Evolutionary conservation across 1,140 invertebrate genomes (phyloP), one percentile per base, ranked within the genome.

Genomic region (Phortica variegata): DNA sequence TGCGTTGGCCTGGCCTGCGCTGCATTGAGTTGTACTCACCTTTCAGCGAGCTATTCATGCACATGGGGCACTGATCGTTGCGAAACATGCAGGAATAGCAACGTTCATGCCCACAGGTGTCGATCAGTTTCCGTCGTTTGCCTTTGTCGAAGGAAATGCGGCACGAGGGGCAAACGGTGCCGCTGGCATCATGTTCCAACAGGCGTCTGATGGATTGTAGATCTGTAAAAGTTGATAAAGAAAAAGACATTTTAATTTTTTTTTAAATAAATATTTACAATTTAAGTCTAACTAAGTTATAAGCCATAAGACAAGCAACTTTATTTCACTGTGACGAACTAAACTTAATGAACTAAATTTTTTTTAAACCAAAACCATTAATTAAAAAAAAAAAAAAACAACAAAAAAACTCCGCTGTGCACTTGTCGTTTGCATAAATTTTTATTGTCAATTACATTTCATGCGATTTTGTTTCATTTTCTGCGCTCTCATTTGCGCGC

Each of bases 91-190:
- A 96, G 52, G 89, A 87, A 80, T 95, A 95, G 79, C 93, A 95
- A 36, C 91, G 81, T 73, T 94, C 91, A 82, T 95, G 93, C 52
- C 93, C 92, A 78, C 93, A 97, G 43, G 89, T 87, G 79, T 95
- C 93, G 73, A 94, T 93, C 60, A 97, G 80, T 72, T 90, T 89
- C 75, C 93, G 84, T 79, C 94, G 93, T 79, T 94, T 95, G 77
- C 92, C 91, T 78, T 93, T 92, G 79, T 95, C 92, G 80, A 94
- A 95, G 53, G 91, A 91, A 85, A 93, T 91, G 75, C 89, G 86
- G 79, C 89, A 90, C 73, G 87, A 88, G 44, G 88, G 88, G 78
- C 89, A 91, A 36, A 79, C 83, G 26, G 81, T 81, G 51, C 83
- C 83, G 26, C 81, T 81, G 32, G 75, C 79, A 61, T 75, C 73